These are phyloP conservation scores for Polymixis lichenea DNA, from an alignment of 2,888 invertebrate species.

Conservation along the genomic window DNA sequence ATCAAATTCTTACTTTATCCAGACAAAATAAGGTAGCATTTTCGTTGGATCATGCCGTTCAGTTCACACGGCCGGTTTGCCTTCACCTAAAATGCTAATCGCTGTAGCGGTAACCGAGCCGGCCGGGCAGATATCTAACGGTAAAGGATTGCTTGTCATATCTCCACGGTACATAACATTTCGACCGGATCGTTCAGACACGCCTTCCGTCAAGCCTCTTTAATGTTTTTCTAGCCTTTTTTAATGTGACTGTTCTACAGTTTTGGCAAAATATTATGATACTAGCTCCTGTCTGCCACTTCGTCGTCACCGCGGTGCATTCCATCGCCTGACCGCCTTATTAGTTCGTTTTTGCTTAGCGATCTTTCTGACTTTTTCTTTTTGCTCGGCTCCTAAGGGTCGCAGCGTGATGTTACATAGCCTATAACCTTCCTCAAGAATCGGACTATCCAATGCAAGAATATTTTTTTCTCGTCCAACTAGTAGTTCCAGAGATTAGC, in stretches of 20 bases:
- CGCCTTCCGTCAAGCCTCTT: slow-evolving; percentile 29
- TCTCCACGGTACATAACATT: slow-evolving; percentile 49
- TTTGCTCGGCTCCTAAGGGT: too few relatives aligned
- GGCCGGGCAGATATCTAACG: slow-evolving; percentile 77
- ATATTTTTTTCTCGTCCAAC: too few relatives aligned
- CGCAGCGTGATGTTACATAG: too few relatives aligned
- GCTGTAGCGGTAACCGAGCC: slow-evolving; percentile 72
- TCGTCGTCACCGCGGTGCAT: too few relatives aligned
- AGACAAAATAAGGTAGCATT: slow-evolving; percentile 36
- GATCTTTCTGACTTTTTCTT: too few relatives aligned
- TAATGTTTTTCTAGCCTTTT: background rate
- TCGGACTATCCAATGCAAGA: too few relatives aligned
- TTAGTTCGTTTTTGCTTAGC: too few relatives aligned
- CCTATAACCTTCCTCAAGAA: too few relatives aligned
- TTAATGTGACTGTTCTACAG: background rate
- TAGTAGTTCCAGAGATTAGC: too few relatives aligned
- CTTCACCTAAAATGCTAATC: slow-evolving; percentile 88
- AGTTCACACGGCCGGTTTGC: slow-evolving; percentile 76
- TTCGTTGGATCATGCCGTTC: slow-evolving; percentile 31
- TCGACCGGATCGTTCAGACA: slow-evolving; percentile 36
- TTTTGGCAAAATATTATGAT: slow-evolving; percentile 4
- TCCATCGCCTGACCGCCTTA: too few relatives aligned
- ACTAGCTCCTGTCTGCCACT: too few relatives aligned
- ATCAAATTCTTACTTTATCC: slow-evolving; percentile 17
- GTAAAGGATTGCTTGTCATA: slow-evolving; percentile 76